Percentiles rank a stretch among this genome's conserved stretches.
These are phyloP conservation scores for Henricia sp. DNA, from an alignment of 53 echinoderm and acorn worm species.

Conservation along the genomic window DNA sequence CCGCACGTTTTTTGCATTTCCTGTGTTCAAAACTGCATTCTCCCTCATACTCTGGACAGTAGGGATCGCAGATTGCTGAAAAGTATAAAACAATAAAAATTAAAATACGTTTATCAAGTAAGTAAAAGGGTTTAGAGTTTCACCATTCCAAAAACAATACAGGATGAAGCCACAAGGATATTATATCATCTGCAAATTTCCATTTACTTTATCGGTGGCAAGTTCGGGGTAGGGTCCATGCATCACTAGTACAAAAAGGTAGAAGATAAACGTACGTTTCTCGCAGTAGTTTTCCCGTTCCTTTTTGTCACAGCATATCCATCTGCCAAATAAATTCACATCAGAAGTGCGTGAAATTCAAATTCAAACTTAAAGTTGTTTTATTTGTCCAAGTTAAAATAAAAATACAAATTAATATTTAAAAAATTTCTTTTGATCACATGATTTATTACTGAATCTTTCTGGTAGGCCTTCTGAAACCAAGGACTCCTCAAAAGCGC, in stretches of 20 bases:
- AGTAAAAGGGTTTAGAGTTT: no score
- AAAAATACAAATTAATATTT: not conserved
- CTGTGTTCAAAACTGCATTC: conserved; percentile 9
- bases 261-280: not conserved
- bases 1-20: not conserved
- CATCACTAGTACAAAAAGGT: no score
- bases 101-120: not conserved
- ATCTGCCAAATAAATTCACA: not conserved
- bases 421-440: not conserved
- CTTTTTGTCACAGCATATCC: not conserved
- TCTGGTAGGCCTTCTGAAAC: not conserved
- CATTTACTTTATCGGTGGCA: no score
- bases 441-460: not conserved
- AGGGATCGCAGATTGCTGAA: not conserved
- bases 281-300: conserved; percentile 2
- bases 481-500: no score
- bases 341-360: not conserved
- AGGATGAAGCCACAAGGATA: no score
- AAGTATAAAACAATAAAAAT: conserved; percentile 5
- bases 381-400: not conserved
- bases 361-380: not conserved
- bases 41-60: not conserved
- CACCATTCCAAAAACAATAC: no score
- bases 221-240: no score
- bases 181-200: no score